Evolutionary conservation across 2,113 vertebrate genomes (phyloP).

Genomic region (Callionymus lyra): DNA sequence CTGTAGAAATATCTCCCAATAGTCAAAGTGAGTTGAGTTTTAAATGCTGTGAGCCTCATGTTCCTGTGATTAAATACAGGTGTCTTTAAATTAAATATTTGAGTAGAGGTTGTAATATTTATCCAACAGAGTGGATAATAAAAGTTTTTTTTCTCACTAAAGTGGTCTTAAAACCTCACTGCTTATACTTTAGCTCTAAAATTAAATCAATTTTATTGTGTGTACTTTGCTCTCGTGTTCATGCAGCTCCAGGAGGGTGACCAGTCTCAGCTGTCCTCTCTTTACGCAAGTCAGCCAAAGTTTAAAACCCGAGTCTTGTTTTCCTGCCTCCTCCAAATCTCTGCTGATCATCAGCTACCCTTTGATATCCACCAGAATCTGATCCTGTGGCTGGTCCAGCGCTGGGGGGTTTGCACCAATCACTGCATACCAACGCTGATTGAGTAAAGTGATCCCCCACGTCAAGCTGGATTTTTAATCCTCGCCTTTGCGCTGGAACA

Average conservation of each 20-base stretch:
- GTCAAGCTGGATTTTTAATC: slow-evolving; percentile 18
- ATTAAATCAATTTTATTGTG: background rate
- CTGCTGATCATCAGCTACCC: slow-evolving; percentile 5
- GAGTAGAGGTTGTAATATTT: no score
- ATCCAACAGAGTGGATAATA: no score
- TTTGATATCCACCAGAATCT: slow-evolving; percentile 15
- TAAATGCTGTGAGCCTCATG: no score
- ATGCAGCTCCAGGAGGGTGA: slow-evolving; percentile 22
- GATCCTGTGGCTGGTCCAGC: slow-evolving; percentile 8
- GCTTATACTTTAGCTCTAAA: no score
- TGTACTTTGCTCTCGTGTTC: background rate
- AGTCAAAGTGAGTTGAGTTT: no score
- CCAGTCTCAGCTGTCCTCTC: slow-evolving; percentile 35
- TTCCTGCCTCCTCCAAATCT: slow-evolving; percentile 14
- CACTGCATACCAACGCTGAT: slow-evolving; percentile 26
- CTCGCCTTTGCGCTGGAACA: slow-evolving; percentile 4
- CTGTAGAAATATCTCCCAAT: no score
- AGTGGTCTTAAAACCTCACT: no score
- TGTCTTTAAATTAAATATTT: no score
- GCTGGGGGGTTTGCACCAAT: slow-evolving; percentile 17
- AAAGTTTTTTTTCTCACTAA: no score
- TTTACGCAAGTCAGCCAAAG: slow-evolving; percentile 8
- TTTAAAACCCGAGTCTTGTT: slow-evolving; percentile 5
- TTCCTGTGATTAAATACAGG: no score
- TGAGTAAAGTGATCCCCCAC: slow-evolving; percentile 21